Evolutionary conservation across 2,888 invertebrate genomes (phyloP), one percentile per base, ranked within the genome.

Genomic region (Bombylius major): DNA sequence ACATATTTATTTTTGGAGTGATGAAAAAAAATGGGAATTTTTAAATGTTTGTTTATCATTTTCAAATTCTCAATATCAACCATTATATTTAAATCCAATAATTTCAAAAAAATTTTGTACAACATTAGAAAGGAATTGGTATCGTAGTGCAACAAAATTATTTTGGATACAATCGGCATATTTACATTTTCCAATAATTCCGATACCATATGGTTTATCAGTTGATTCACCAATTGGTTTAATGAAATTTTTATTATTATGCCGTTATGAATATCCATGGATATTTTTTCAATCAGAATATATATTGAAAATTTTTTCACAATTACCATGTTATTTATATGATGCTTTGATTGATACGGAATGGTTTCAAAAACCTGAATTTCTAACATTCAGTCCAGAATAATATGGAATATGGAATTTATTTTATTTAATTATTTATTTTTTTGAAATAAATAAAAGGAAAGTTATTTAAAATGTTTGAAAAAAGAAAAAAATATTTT

Each of bases 1-100:
- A 48, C 71, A 72, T 55, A 65, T 71, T 11, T 69, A 66, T 56
- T 72, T 72, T 61, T 72, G 72, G 71, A 64, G 65, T 8, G 62
- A 57, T 31, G 58, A 62, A 8, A 63, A 63, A 51, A 63, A 61
- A 51, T 67, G 65, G 65, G 59, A 62, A 47, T 67, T 66, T 53
- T 54, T 65, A 23, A 54, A 63, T 50, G 60, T 61, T 3, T 66
- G 66, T 51, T 59, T 56, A 32, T 23, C 61, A 39, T 45, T 55
- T 33, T 23, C 51, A 11, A 55, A 55, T 47, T 50, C 47, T 2
- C 51, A 55, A 34, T 55, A 55, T 47, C 51, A 47, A 34, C 50
- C 50, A 1, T 11, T 51, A 9, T 34, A 36, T 32, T 44, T 45
- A 11, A 13, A 50, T 34, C 31, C 55, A n/a, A 50, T 45, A 11